A percentile compares a stretch with the other conserved stretches of the same genome.
These are phyloP conservation scores for Dicranocentrus wangi DNA, from an alignment of 2,888 invertebrate species.

Conservation along the genomic window DNA sequence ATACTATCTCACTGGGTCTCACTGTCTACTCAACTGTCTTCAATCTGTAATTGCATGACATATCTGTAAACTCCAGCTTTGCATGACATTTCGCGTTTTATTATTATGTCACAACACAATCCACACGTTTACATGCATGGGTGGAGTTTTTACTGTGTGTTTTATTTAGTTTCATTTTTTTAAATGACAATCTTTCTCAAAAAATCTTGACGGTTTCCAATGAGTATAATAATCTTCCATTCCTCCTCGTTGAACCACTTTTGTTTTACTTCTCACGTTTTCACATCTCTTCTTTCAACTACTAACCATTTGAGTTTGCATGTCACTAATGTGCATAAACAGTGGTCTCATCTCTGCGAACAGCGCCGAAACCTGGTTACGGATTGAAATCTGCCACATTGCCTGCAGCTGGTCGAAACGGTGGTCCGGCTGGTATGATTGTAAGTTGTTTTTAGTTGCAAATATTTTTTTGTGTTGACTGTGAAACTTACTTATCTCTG, in stretches of 20 bases:
- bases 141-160: not conserved
- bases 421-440: constrained; percentile 75
- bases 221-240: not conserved
- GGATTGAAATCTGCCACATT: constrained; percentile 84
- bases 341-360: constrained; percentile 79
- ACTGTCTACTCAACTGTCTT: not conserved
- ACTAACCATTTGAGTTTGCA: constrained; percentile 70
- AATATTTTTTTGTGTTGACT: constrained; percentile 33
- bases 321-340: constrained; percentile 70
- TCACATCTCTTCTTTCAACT: constrained; percentile 34
- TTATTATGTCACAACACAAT: not conserved
- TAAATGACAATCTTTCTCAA: too few relatives aligned
- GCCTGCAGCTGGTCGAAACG: constrained; percentile 79
- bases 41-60: not conserved
- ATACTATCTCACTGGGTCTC: constrained; percentile 13
- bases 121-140: too few relatives aligned
- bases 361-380: constrained; percentile 86
- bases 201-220: not conserved
- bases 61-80: constrained; percentile 3
- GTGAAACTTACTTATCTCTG: constrained; percentile 26
- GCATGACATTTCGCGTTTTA: not conserved
- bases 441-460: constrained; percentile 72
- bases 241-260: not conserved
- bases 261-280: not conserved
- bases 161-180: constrained; percentile 5